Base-by-base conservation (phyloP, 92 coral and sea anemone genomes). In the Micromussa lordhowensis region DNA sequence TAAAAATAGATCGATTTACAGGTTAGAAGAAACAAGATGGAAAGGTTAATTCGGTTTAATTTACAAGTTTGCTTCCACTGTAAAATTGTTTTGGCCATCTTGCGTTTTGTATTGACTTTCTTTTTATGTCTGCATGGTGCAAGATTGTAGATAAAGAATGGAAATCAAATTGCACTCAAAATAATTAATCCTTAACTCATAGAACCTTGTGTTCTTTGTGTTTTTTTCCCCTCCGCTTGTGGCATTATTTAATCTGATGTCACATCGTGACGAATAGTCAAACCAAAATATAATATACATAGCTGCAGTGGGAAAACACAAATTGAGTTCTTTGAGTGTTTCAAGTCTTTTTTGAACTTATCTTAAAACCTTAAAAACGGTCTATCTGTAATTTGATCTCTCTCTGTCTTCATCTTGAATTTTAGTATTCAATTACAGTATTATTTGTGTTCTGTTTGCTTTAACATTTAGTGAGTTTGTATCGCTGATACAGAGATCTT, bases 51-150 rank as follows among this genome's bases (percentile, higher is more conserved):
- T 69, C 48, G 30, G 57, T 36, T 76, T 29, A 84, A 84, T 84
- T 84, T 72, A 24, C 21, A 19, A 34, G 51, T 69, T 54, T 54
- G 76, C 48, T 44, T 24, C 31, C 17, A 82, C 59, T 36, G 76
- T 82, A 32, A 51, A 83, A n/a, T n/a, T 85, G 82, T 77, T 86
- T 77, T 77, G 66, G 89, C 66, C 77, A 44, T 51, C 77, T 77
- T 64, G 83, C 30, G 83, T 85, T 63, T 84, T 76, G 15, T 36
- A 48, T 59, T 77, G 29, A 68, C 61, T 63, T 32, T 49, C 36
- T 77, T 75, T 24, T 30, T 55, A 34, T 35, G 57, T 18, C 81
- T 75, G 81, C 88, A 49, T 76, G 89, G 83, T 86, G 83, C 49
- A 77, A 49, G 66, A 86, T 86, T 77, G 76, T 86, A 68, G 61